Conservation (phyloP, 1,140 invertebrate genomes). For the Idris sp. region DNA sequence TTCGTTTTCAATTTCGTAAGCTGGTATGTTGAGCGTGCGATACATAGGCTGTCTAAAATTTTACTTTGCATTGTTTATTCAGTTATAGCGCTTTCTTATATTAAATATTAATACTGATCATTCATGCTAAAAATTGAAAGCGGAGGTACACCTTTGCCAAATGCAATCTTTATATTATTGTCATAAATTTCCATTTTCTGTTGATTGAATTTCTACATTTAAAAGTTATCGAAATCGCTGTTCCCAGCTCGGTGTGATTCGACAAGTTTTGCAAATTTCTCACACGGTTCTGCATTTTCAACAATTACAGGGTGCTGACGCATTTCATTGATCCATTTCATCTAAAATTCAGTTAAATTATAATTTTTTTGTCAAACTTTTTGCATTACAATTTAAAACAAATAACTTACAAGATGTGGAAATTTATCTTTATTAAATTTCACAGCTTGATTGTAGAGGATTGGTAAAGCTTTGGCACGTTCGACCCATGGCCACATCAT, state of each 20-base stretch:
- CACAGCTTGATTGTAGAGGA: conserved; percentile 62
- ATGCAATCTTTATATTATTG: conserved; percentile 31
- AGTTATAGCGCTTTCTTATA: conserved; percentile 3
- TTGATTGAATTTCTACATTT: conserved; percentile 19
- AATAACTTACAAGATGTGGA: conserved; percentile 61
- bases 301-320: conserved; percentile 56
- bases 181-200: conserved; percentile 10
- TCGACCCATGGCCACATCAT: conserved; percentile 73
- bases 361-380: too few relatives aligned
- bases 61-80: conserved; percentile 11
- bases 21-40: conserved; percentile 3
- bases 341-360: conserved; percentile 53
- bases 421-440: conserved; percentile 67
- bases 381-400: too few relatives aligned
- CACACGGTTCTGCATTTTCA: conserved; percentile 50
- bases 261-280: conserved; percentile 61
- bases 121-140: conserved; percentile 42
- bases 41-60: conserved; percentile 5
- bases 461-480: conserved; percentile 65
- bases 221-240: conserved; percentile 57
- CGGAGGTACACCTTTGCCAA: conserved; percentile 19
- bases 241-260: conserved; percentile 37
- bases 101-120: conserved; percentile 13
- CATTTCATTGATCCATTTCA: conserved; percentile 65
- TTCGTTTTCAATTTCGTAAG: conserved; percentile 24